These are phyloP conservation scores for Thelaira solivaga DNA, from an alignment of 2,888 invertebrate genomes.

Conservation along the genomic window DNA sequence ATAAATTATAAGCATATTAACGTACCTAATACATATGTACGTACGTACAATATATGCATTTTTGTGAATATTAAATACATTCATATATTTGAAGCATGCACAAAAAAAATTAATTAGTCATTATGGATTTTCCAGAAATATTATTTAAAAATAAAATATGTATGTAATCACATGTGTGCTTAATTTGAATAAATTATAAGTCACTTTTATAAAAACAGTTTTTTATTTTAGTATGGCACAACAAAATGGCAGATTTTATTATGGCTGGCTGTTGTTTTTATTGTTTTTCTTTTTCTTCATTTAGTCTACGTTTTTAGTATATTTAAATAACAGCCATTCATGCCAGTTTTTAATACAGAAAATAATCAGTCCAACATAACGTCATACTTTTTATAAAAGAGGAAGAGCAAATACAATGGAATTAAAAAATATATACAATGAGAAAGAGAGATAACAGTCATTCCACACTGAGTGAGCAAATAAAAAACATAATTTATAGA, in stretches of 20 bases:
- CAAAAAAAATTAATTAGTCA: too few relatives aligned
- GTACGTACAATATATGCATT: too few relatives aligned
- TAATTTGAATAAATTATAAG: not conserved
- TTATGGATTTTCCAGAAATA: too few relatives aligned
- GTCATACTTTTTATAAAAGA: slow-evolving; percentile 28
- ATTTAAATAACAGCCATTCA: slow-evolving; percentile 36
- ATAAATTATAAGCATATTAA: too few relatives aligned
- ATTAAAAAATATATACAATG: slow-evolving; percentile 3
- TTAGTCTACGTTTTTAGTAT: slow-evolving; percentile 29
- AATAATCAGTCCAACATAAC: slow-evolving; percentile 34
- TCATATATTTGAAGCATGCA: too few relatives aligned
- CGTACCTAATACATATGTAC: too few relatives aligned
- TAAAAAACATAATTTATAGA: slow-evolving; percentile 39
- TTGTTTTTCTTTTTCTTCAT: slow-evolving; percentile 41
- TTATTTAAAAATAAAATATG: too few relatives aligned
- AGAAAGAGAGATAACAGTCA: slow-evolving; percentile 31
- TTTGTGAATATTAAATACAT: too few relatives aligned
- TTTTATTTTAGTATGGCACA: not conserved
- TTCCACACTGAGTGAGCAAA: slow-evolving; percentile 6
- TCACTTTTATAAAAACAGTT: not conserved
- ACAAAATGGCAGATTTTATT: slow-evolving; percentile 47
- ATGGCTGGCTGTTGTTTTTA: slow-evolving; percentile 21
- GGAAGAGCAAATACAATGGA: not conserved
- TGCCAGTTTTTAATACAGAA: not conserved
- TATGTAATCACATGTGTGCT: too few relatives aligned